Conservation (phyloP, 2,113 vertebrate genomes). For the Rutilus rutilus region DNA sequence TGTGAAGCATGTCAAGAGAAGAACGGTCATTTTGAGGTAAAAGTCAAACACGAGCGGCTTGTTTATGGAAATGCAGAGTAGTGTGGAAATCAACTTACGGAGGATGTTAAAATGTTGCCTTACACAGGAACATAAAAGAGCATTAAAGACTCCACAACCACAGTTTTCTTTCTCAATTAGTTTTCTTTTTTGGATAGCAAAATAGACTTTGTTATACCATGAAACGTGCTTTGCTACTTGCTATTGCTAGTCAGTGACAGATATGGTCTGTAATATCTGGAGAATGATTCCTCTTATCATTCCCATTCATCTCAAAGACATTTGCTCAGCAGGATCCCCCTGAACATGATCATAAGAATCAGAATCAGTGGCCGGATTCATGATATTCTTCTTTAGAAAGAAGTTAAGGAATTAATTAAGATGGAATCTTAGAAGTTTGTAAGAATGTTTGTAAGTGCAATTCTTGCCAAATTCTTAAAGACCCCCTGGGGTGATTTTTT, state of each 20-base stretch:
- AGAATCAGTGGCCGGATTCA: too few species aligned
- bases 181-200: background rate
- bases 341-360: too few species aligned
- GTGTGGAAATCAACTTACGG: constrained; percentile 48
- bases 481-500: too few species aligned
- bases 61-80: constrained; percentile 72
- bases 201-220: background rate
- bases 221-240: background rate
- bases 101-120: constrained; percentile 17
- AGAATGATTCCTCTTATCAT: background rate
- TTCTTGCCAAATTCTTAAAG: too few species aligned
- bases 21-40: constrained; percentile 72
- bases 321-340: too few species aligned
- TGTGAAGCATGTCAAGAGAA: constrained; percentile 74
- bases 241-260: background rate
- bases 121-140: background rate
- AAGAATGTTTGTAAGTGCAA: background rate
- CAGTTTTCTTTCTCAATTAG: background rate
- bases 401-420: background rate
- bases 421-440: background rate
- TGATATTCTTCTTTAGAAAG: background rate
- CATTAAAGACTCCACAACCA: background rate
- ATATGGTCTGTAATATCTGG: background rate
- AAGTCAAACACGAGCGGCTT: constrained; percentile 68
- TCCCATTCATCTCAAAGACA: background rate